Evolutionary conservation across 1,140 invertebrate genomes (phyloP), one percentile per base, ranked within the genome.

Genomic region (Tetramorium alpestre): DNA sequence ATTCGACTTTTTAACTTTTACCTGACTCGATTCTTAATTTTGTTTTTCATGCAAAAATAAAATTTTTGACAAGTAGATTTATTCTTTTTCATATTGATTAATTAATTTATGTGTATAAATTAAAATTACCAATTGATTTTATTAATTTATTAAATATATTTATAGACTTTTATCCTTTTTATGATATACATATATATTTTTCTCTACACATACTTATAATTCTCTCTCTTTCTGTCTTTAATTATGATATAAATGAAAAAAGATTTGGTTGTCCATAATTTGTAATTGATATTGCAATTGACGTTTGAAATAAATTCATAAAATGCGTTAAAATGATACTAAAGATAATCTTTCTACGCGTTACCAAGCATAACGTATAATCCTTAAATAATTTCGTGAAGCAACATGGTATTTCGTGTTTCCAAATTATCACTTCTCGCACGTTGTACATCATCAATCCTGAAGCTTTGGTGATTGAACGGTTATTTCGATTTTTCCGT

Each of bases 401-500:
- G 28, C 38, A 78, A 78, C 18, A 13, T 25, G 54, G 44, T 13
- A 41, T 56, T 22, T 75, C 33, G 56, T 22, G 41, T 41, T 77
- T 41, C 8, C 11, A 69, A 41, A 75, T 18, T 60, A 58, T 60
- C 51, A 51, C 28, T 25, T 76, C 22, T 16, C 41, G 44, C 44
- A 69, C 41, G n/a, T 51, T 41, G 7, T 6, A 11, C 22, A n/a
- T 25, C 22, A 70, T 69, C 18, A 38, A 33, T 65, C 13, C 25
- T 58, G n/a, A 41, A 28, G n/a, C 3, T 33, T 64, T 47, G 72
- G 11, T 16, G 25, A 73, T n/a, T 18, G 18, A 51, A 44, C 16
- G 56, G n/a, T 22, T 77, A 77, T 88, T 88, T 76, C 47, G 77
- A 85, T 88, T 85, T 72, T 82, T 62, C 67, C 25, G 33, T 60